Base-by-base conservation (phyloP, 2,888 invertebrate genomes). In the Tenodera sinensis region DNA sequence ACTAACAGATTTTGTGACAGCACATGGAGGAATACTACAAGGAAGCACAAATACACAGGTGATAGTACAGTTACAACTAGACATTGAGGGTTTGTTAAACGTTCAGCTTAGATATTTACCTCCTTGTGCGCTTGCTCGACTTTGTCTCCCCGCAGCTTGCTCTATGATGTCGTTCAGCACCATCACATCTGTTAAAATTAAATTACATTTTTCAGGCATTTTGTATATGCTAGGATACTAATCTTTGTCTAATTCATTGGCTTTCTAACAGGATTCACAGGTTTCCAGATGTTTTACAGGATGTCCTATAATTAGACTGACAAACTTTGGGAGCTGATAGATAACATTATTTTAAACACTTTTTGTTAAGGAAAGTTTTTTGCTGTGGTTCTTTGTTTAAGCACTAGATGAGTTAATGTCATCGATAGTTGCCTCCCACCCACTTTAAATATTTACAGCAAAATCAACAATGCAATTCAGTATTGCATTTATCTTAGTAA, bases 151-250 rank as follows among this genome's bases (percentile, higher is more conserved):
- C 90, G 98, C 97, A 90, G 97, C 98, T 95, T 98, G 98, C 93
- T 99, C 98, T 92, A 99, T 98, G 92, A 99, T 98, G 93, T 99
- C 98, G 93, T 98, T 98, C 92, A 99, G 95, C 92, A 98, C 98
- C 98, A 98, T 98, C 91, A 99, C 98, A 95, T 99, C 99, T 99
- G 95, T 71, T 20, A 71, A 71, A 71, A 71, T 20, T n/a, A 54
- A 54, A 20, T 54, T 54, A 2, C 15, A 54, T 6, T 54, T 54
- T 15, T 71, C 54, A 71, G 20, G 15, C 8, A 71, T 15, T 71
- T 0, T 71, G 20, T 25, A 4, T 71, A 71, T 20, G 4, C 4
- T 71, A 54, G 34, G 7, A 42, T 6, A 71, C 6, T 71, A 71
- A 71, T 3, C 54, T 54, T 6, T 34, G 42, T 42, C 12, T 42